These are phyloP conservation scores for Sebastes umbrosus DNA, from an alignment of 2,797 vertebrate species.

Conservation along the genomic window DNA sequence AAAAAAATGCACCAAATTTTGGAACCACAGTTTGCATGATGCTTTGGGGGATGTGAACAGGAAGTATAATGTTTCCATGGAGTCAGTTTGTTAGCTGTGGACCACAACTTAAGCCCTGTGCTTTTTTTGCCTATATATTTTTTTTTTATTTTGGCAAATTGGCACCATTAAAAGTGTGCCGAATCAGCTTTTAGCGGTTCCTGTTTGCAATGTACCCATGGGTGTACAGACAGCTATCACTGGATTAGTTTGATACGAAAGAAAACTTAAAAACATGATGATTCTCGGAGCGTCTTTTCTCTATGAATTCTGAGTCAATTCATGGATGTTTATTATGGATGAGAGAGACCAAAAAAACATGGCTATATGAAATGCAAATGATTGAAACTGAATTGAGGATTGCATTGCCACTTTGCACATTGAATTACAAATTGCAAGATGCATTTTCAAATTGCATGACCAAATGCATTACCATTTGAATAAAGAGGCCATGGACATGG, in stretches of 20 bases:
- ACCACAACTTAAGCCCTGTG: neutral
- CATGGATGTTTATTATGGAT: neutral
- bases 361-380: no score
- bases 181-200: neutral
- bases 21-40: neutral
- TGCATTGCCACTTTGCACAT: no score
- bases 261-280: neutral
- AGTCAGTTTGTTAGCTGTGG: neutral
- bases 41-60: neutral
- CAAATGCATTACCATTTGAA: no score
- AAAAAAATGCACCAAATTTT: neutral
- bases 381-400: no score
- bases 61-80: neutral
- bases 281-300: neutral
- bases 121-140: neutral
- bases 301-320: neutral
- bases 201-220: neutral
- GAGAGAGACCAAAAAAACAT: no score
- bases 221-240: neutral
- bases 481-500: no score
- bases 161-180: neutral
- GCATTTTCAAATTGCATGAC: no score
- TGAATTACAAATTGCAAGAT: no score
- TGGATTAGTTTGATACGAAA: neutral
- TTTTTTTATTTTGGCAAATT: neutral